Percentiles rank a stretch among this genome's conserved stretches.
These are phyloP conservation scores for Spea multiplicata DNA, from an alignment of 2,113 vertebrate genomes.

Conservation along the genomic window DNA sequence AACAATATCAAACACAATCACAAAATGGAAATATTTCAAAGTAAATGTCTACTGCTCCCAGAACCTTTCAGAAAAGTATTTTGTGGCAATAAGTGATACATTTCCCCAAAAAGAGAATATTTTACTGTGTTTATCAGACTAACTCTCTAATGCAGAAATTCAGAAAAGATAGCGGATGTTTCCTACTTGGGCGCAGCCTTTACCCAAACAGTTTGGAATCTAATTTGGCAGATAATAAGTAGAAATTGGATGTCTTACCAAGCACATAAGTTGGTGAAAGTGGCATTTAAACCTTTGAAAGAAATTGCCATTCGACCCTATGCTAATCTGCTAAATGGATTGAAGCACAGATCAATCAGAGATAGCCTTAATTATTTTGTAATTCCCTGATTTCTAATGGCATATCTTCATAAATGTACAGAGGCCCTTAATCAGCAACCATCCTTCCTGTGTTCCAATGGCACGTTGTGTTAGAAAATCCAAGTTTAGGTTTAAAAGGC, in stretches of 20 bases:
- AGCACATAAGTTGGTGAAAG: conserved; percentile 12
- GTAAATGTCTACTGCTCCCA: too few relatives aligned
- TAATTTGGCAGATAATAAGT: conserved; percentile 33
- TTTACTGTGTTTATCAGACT: neutral
- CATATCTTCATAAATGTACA: too few relatives aligned
- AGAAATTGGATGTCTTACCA: conserved; percentile 36
- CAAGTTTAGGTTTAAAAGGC: too few relatives aligned
- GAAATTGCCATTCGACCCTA: conserved; percentile 29
- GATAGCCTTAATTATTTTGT: conserved; percentile 10
- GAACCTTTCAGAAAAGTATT: too few relatives aligned
- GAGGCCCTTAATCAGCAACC: too few relatives aligned
- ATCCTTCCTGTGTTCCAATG: too few relatives aligned
- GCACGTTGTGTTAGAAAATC: neutral
- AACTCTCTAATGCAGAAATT: neutral
- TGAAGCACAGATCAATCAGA: conserved; percentile 31
- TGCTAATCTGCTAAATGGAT: conserved; percentile 40
- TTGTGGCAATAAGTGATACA: neutral
- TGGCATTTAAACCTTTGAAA: conserved; percentile 19
- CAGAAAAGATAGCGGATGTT: neutral
- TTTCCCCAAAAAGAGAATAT: neutral
- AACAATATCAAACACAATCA: too few relatives aligned
- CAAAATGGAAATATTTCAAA: too few relatives aligned
- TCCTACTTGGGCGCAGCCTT: conserved; percentile 2
- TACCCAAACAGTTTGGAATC: conserved; percentile 6
- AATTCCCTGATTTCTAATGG: neutral